Base-by-base conservation (phyloP, 2,888 invertebrate genomes). In the Orthonychiurus folsomi region DNA sequence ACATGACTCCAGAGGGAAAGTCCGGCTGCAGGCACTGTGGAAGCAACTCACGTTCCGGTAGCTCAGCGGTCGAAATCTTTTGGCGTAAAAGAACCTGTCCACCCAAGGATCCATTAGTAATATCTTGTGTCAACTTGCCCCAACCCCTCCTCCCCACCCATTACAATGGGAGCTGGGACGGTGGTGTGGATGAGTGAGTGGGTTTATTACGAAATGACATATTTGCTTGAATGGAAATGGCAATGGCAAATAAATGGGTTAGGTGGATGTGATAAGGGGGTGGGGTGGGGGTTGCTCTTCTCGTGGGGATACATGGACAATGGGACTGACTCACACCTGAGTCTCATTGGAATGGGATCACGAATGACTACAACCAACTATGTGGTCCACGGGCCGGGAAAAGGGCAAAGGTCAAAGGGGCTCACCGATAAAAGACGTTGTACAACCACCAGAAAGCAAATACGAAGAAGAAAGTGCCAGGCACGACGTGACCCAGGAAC, bases 401-500 rank as follows among this genome's bases (percentile, higher is more conserved):
- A 37, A 37, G 15, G 15, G 37, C 15, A 37, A 37, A 37, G 15
- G 37, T 37, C 9, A 15, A 37, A 9, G 5, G 5, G 5, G 27
- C 63, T 70, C 70, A 75, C 73, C 73, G 68, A 60, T 73, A 69
- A 64, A 74, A 72, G 37, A 75, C 65, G 23, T 71, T 72, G 66
- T 73, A 74, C n/a, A 73, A 66, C 73, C 73, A 75, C 74, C 75
- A 75, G 21, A 74, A 52, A 9, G 73, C 70, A 66, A 75, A 75
- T 9, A 66, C 23, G 23, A 68, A 64, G 66, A 75, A 75, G 66
- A 75, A 78, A 3, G 76, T 74, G 21, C 80, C 80, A 1, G 79
- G 79, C 1, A 80, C 73, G 20, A 77, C 74, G 69, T 80, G 80
- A 24, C 80, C 79, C 56, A 75, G 65, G 68, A 80, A 78, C 26